Evolutionary conservation across 2,888 invertebrate genomes (phyloP).

Genomic region (Sericinus montela): DNA sequence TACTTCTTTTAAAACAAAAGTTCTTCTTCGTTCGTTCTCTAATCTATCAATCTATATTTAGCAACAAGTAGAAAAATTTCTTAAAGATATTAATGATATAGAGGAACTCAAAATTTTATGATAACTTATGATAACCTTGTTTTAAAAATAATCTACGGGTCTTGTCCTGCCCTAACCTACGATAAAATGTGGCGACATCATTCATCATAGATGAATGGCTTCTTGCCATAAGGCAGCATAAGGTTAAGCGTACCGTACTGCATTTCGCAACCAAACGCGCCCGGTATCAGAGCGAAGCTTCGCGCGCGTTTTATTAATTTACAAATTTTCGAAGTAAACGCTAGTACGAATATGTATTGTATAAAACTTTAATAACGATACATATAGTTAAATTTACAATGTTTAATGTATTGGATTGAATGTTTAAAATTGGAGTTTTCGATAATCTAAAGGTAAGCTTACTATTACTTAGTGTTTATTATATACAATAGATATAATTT

Average conservation of each 20-base stretch:
- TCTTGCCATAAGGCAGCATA: constrained; percentile 16
- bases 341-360: neutral
- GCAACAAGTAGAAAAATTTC: too few species aligned
- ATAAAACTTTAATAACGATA: neutral
- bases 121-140: too few species aligned
- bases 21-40: too few species aligned
- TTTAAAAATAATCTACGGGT: neutral
- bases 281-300: constrained; percentile 15
- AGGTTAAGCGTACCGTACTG: constrained; percentile 18
- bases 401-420: neutral
- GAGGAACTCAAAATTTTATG: too few species aligned
- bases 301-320: constrained; percentile 12
- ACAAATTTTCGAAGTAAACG: neutral
- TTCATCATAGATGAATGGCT: constrained; percentile 12
- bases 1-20: too few species aligned
- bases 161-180: neutral
- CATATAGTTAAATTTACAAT: neutral
- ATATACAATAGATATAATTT: neutral
- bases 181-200: constrained; percentile 16
- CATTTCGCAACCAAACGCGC: constrained; percentile 20
- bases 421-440: neutral
- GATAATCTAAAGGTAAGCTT: neutral
- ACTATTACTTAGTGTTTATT: neutral
- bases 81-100: too few species aligned
- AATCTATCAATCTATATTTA: too few species aligned